phyloP scores from a whole-genome alignment of 2,888 invertebrate genomes.

The Xanthorhoe spadicearia region DNA sequence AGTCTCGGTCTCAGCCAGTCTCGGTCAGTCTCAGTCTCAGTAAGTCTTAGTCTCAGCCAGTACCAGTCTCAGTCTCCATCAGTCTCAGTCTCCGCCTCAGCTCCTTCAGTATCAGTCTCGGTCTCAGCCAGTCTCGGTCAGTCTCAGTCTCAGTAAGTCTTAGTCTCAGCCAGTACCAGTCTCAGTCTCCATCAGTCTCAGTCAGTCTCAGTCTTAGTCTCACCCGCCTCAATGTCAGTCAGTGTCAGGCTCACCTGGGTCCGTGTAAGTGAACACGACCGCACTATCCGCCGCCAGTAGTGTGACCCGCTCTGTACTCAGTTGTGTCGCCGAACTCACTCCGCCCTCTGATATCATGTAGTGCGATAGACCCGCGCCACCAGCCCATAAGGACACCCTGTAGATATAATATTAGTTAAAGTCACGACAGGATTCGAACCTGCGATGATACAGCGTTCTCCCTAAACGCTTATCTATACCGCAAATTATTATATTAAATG shows the following conservation, averaged over 20 bases:
- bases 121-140: neutral
- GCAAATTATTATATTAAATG: too few species aligned
- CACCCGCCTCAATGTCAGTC: neutral
- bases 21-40: neutral
- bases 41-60: neutral
- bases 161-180: neutral
- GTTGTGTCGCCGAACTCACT: conserved; percentile 89
- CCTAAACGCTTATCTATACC: too few species aligned
- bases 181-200: neutral
- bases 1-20: neutral
- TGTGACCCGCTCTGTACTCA: conserved; percentile 87
- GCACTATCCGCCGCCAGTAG: conserved; percentile 87
- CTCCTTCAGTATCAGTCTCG: neutral
- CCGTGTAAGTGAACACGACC: conserved; percentile 91
- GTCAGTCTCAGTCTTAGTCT: neutral
- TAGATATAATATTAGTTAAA: too few species aligned
- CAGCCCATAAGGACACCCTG: conserved; percentile 90
- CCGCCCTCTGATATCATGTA: conserved; percentile 89
- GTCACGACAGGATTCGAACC: too few species aligned
- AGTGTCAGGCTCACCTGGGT: conserved; percentile 85
- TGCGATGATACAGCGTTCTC: too few species aligned
- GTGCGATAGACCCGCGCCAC: conserved; percentile 92
- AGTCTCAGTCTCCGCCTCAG: neutral
- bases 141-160: neutral
- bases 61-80: neutral